Percentiles rank a stretch among this genome's conserved stretches.
Evolutionary conservation across 1,140 invertebrate genomes (phyloP).

Genomic region (Argopecten irradians): DNA sequence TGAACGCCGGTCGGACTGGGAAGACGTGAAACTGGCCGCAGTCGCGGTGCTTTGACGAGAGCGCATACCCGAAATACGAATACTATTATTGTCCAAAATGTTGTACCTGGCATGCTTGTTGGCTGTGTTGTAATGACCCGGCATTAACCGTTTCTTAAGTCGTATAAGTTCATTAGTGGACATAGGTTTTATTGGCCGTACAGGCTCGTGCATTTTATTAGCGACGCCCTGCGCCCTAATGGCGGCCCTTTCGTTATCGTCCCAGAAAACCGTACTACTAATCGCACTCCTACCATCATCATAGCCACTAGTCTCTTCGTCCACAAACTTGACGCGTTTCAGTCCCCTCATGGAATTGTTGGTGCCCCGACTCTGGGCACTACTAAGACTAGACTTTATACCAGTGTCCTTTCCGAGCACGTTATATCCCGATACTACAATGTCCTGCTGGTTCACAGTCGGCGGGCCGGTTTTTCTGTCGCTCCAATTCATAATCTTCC

Average conservation of each 20-base stretch:
- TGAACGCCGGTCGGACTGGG: constrained; percentile 34
- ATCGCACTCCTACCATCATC: neutral
- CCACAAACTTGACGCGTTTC: constrained; percentile 47
- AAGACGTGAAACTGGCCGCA: constrained; percentile 28
- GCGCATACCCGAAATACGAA: constrained; percentile 41
- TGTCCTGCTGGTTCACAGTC: constrained; percentile 36
- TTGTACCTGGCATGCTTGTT: constrained; percentile 29
- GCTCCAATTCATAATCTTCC: constrained; percentile 24
- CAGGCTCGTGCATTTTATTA: constrained; percentile 28
- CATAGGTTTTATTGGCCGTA: constrained; percentile 38
- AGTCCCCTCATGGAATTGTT: constrained; percentile 7
- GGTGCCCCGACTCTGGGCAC: neutral
- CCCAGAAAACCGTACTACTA: neutral
- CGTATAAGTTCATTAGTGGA: constrained; percentile 30
- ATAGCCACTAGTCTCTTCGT: constrained; percentile 22
- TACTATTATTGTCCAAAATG: constrained; percentile 38
- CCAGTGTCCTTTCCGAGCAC: constrained; percentile 6
- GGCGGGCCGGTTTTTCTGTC: constrained; percentile 29
- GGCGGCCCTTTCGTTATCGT: constrained; percentile 30
- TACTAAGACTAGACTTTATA: constrained; percentile 45
- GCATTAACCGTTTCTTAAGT: constrained; percentile 41
- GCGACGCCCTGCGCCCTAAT: constrained; percentile 30
- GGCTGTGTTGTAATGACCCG: constrained; percentile 1
- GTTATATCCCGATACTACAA: constrained; percentile 36
- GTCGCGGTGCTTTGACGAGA: neutral